Evolutionary conservation across 35 echinoderm and acorn worm genomes (phyloP), one percentile per base, ranked within the genome.

Genomic region (Ophioderma brevispina): DNA sequence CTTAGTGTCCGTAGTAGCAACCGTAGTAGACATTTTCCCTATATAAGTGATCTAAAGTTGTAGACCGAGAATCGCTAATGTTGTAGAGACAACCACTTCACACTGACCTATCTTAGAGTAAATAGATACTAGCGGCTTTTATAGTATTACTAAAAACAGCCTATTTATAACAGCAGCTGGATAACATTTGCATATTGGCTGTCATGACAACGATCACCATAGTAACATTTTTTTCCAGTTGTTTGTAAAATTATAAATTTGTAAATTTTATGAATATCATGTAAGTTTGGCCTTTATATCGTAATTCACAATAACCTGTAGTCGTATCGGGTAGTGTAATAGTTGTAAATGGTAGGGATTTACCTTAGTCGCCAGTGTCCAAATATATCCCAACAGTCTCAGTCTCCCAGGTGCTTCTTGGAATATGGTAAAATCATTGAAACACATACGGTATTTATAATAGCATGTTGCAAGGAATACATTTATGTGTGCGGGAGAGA

Each of bases 181-280:
- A n/a, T 70, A 70, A 70, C 59, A 70, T 70, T 70, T 52, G 46
- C 46, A 52, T 52, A 52, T 52, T 70, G 59, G 59, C 59, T 70
- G 59, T 70, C 28, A 70, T 70, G 59, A 70, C 28, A 70, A 70
- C 59, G 28, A 30, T 70, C 28, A 70, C 59, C 59, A 70, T 70
- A 25, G 59, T 25, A 70, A 70, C 59, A 70, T 25, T 70, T 70
- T 70, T 70, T 13, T 70, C 28, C 59, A 70, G n/a, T 25, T 70
- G 59, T 70, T 15, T 70, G 59, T 70, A 70, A 70, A 3, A 25
- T 70, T 8, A 30, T 8, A 25, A 15, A 70, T 25, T 70, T 70
- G 59, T 70, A 25, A 25, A 70, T 15, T 25, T 70, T 2, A 70
- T 46, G 41, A 46, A 46, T 46, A 46, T 46, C 17, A 70, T 2